Conservation (phyloP, 2,797 vertebrate genomes). For the Rhinoraja longicauda region DNA sequence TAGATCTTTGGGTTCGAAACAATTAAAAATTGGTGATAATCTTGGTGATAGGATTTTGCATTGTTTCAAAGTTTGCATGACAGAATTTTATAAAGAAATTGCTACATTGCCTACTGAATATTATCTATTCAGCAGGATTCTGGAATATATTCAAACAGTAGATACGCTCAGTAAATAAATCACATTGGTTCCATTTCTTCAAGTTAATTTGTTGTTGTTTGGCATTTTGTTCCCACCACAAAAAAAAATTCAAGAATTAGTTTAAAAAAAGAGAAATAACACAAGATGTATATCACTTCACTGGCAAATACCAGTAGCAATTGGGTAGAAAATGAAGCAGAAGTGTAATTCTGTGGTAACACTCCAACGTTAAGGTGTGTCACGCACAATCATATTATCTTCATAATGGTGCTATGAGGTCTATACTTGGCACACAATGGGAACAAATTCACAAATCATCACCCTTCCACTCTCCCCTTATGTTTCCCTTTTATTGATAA, state of each 20-base stretch:
- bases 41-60: neutral
- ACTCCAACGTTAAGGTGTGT: neutral
- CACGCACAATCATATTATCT: neutral
- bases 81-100: neutral
- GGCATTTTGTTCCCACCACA: neutral
- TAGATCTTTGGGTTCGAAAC: neutral
- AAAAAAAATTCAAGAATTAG: neutral
- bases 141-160: neutral
- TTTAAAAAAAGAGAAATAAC: neutral
- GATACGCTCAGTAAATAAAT: neutral
- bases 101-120: neutral
- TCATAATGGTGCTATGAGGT: neutral
- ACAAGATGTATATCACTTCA: neutral
- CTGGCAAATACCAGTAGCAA: neutral
- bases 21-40: too few relatives aligned
- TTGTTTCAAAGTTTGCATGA: neutral
- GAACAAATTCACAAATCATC: neutral
- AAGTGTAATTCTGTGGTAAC: neutral
- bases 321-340: neutral
- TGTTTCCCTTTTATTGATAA: neutral
- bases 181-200: neutral
- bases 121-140: neutral
- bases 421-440: neutral
- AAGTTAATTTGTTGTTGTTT: neutral
- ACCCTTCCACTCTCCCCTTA: neutral